Percentiles rank a stretch among this genome's conserved stretches.
phyloP scores from a whole-genome alignment of 2,113 vertebrate species.

The Astatoreochromis straeleni region DNA sequence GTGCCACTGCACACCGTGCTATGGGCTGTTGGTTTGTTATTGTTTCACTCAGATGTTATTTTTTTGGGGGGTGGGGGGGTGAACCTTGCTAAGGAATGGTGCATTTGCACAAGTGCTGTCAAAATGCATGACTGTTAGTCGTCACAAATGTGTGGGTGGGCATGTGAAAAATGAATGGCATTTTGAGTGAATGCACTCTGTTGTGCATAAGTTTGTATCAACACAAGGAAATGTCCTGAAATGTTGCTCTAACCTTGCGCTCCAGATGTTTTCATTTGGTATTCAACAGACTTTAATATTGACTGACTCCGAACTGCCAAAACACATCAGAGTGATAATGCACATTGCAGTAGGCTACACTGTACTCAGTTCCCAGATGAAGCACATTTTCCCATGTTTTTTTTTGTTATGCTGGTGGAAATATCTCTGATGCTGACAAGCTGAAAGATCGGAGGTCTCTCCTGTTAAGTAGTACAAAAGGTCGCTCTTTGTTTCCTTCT shows the following conservation, averaged over 20 bases:
- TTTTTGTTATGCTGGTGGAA: background rate
- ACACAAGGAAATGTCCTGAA: background rate
- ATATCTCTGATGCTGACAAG: background rate
- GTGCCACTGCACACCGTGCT: background rate
- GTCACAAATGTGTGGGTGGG: background rate
- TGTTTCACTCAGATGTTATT: background rate
- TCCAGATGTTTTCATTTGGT: constrained; percentile 45
- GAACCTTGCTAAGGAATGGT: background rate
- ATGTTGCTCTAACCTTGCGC: constrained; percentile 35
- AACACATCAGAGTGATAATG: constrained; percentile 31
- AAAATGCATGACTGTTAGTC: background rate
- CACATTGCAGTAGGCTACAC: background rate
- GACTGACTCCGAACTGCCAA: constrained; percentile 44
- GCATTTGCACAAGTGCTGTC: constrained; percentile 15
- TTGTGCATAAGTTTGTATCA: background rate
- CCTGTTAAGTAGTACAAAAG: background rate
- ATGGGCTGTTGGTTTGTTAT: background rate
- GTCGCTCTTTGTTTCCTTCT: background rate
- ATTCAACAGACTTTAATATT: constrained; percentile 51
- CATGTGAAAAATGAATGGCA: constrained; percentile 21
- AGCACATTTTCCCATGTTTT: background rate
- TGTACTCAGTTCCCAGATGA: background rate
- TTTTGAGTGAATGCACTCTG: constrained; percentile 1
- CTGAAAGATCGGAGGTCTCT: background rate
- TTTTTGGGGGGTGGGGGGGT: accelerated